Evolutionary conservation across 2,888 invertebrate species (phyloP), one percentile per base, ranked within the genome.

Genomic region (Acheta domesticus): DNA sequence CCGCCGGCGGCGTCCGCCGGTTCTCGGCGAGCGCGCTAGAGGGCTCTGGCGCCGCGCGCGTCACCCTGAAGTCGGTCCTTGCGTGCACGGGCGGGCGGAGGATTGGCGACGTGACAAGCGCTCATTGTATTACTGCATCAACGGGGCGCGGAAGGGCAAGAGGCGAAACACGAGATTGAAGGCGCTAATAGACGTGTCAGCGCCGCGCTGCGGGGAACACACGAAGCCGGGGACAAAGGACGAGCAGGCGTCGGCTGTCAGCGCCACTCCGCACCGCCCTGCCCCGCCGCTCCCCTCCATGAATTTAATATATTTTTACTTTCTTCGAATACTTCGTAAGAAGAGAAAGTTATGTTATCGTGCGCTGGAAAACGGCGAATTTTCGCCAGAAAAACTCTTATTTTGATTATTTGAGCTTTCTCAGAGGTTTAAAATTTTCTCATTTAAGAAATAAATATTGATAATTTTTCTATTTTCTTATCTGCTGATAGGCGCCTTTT

Each of bases 171-270:
- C 16, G 62, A 62, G n/a, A 62, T 62, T 62, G 62, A 62, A 62
- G 62, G n/a, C 4, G 62, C 62, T 62, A 62, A 62, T 62, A 62
- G 62, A 62, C 62, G 62, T n/a, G 62, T 62, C 62, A 62, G 62
- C 14, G n/a, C 16, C 4, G 62, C n/a, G 62, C 0, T 62, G n/a
- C 4, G 14, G 62, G 62, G 62, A 1, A n/a, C 62, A 62, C 36
- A 36, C 36, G 36, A 36, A 36, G 36, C 1, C 16, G 1, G 16
- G n/a, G 62, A 62, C 14, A 62, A 14, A 62, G 62, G 62, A 19
- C 0, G 14, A 14, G 62, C 16, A 62, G 62, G n/a, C 62, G n/a
- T 14, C 2, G 14, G 62, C n/a, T n/a, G 62, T 19, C 16, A 62
- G 16, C 62, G 4, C 62, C 8, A 62, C 1, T 8, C 36, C 8